Percentiles rank a stretch among this genome's conserved stretches.
Evolutionary conservation across 2,113 vertebrate genomes (phyloP).

Genomic region (Muscicapa adusta): DNA sequence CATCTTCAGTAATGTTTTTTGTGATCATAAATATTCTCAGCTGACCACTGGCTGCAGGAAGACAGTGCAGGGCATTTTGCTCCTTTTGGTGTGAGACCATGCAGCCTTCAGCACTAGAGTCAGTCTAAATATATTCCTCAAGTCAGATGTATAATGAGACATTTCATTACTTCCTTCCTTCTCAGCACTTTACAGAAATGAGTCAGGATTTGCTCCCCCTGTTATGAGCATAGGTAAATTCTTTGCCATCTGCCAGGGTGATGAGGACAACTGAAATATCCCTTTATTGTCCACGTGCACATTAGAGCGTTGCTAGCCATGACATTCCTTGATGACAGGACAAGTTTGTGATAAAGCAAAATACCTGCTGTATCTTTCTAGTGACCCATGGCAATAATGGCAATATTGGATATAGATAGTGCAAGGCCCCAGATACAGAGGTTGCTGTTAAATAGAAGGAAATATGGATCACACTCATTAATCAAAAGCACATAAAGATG

Average conservation of each 20-base stretch:
- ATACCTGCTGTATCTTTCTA: not conserved
- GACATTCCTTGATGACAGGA: not conserved
- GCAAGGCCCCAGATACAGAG: not conserved
- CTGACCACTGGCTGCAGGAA: not conserved
- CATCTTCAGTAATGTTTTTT: not conserved
- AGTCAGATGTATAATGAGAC: not conserved
- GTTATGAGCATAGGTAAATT: not conserved
- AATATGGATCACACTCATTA: not conserved
- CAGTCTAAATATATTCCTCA: not conserved
- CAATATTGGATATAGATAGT: not conserved
- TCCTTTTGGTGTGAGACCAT: not conserved
- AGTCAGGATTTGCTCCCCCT: not conserved
- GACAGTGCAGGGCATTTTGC: not conserved
- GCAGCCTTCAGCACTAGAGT: not conserved
- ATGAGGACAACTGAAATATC: not conserved
- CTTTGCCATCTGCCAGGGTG: not conserved
- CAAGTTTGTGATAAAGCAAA: not conserved
- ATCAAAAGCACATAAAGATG: not conserved
- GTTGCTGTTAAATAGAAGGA: not conserved
- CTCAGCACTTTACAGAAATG: not conserved
- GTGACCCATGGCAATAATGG: not conserved
- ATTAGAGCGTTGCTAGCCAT: not conserved
- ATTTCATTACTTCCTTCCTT: conserved; percentile 57
- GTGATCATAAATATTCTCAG: not conserved
- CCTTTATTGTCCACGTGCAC: not conserved